phyloP scores from a whole-genome alignment of 1,140 invertebrate species.

The Drosophila arawakana region DNA sequence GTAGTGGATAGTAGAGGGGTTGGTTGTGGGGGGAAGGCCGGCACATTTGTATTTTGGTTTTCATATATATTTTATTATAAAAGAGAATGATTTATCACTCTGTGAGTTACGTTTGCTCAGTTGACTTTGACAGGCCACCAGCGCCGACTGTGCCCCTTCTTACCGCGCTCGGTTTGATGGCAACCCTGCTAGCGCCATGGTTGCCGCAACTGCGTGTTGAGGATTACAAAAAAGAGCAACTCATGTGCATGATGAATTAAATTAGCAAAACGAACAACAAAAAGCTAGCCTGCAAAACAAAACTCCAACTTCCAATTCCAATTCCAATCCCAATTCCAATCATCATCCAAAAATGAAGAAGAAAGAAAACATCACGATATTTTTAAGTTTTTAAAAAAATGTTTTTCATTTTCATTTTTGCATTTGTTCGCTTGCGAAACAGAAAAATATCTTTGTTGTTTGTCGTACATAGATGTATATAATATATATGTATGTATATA shows the following conservation, averaged over 20 bases:
- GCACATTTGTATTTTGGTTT: conserved; percentile 67
- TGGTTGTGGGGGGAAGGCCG: conserved; percentile 10
- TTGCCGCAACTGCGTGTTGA: conserved; percentile 36
- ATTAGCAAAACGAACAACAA: conserved; percentile 66
- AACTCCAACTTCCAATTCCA: conserved; percentile 8
- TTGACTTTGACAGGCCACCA: conserved; percentile 72
- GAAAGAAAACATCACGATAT: conserved; percentile 25
- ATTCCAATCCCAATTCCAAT: conserved; percentile 26
- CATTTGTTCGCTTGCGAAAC: conserved; percentile 80
- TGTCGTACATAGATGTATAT: conserved; percentile 61
- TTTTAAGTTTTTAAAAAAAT: conserved; percentile 75
- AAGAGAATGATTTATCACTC: conserved; percentile 80
- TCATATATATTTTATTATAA: conserved; percentile 26
- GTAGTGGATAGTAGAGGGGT: conserved; percentile 10
- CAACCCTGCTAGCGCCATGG: conserved; percentile 3
- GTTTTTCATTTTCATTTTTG: conserved; percentile 77
- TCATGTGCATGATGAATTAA: conserved; percentile 82
- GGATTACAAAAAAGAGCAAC: conserved; percentile 78
- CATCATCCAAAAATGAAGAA: conserved; percentile 1
- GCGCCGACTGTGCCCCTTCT: conserved; percentile 2
- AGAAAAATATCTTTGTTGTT: conserved; percentile 79
- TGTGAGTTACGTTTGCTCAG: conserved; percentile 59
- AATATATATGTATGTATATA: conserved; percentile 47
- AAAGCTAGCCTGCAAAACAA: conserved; percentile 17
- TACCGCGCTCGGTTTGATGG: no score